phyloP scores from a whole-genome alignment of 1,140 invertebrate species.

The Pseudobourletiella spinata region DNA sequence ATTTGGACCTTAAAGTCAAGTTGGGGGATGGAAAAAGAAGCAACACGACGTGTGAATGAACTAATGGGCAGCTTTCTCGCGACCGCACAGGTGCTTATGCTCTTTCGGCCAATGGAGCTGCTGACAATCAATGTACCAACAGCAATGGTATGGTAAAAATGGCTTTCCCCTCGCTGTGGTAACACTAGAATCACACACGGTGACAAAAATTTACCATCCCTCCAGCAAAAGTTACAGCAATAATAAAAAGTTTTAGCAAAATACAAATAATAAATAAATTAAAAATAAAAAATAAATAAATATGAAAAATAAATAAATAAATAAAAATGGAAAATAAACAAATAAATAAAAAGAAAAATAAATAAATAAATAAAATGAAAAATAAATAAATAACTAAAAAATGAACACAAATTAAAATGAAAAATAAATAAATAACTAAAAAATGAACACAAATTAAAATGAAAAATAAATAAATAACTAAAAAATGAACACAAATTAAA shows the following conservation, averaged over 20 bases:
- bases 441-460: background rate
- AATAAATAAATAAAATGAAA: too few relatives aligned
- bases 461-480: background rate
- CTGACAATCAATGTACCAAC: conserved; percentile 73
- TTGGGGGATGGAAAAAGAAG: background rate
- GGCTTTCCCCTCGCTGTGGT: conserved; percentile 73
- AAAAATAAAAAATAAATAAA: too few relatives aligned
- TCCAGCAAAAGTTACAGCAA: too few relatives aligned
- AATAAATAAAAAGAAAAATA: too few relatives aligned
- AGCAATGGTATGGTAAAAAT: conserved; percentile 88
- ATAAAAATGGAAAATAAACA: too few relatives aligned
- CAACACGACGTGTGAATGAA: background rate
- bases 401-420: too few relatives aligned
- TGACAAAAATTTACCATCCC: too few relatives aligned
- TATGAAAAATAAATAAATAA: too few relatives aligned
- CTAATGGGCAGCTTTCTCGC: conserved; percentile 48
- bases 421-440: too few relatives aligned
- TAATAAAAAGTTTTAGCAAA: conserved; percentile 11
- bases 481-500: background rate
- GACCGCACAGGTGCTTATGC: conserved; percentile 66
- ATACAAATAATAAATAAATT: background rate
- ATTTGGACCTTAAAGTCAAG: too few relatives aligned
- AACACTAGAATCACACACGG: conserved; percentile 71
- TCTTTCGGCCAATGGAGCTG: conserved; percentile 73
- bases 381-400: too few relatives aligned